Evolutionary conservation across 2,888 invertebrate species (phyloP), one percentile per base, ranked within the genome.

Genomic region (Mycalesis mineus): DNA sequence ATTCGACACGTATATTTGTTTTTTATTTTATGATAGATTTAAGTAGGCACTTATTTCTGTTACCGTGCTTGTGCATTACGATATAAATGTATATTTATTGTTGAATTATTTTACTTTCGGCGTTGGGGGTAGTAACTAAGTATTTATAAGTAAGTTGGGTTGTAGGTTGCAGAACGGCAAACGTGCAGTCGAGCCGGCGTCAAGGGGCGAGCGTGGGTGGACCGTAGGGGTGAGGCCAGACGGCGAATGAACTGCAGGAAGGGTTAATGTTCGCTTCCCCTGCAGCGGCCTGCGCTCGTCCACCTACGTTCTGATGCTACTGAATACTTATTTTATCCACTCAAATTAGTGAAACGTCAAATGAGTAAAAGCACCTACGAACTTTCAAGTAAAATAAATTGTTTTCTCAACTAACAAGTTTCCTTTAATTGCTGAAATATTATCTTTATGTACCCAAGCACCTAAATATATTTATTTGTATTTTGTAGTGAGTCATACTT

Each of bases 221-320:
- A 55, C 61, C 69, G 65, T 70, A 74, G 86, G 91, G 90, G 87
- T 91, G 91, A 86, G 91, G 90, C 91, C 89, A 91, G 91, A 91
- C 91, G 84, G 89, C 87, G 86, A 91, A 91, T 88, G 91, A 91
- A 88, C 92, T 92, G 89, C 86, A 91, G 80, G 88, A 91, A 78
- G 91, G 91, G 79, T 88, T 87, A 87, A 84, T 78, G 91, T 82
- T 74, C 88, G 89, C 89, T 84, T 84, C 88, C 88, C 88, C 88
- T 89, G 88, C 88, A 90, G 78, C 75, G 74, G 82, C 78, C 82
- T 81, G 82, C 78, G 81, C 76, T 77, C 77, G 75, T 78, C 80
- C 80, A 78, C 84, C 83, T 78, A 84, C 80, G 73, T 66, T 66
- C 66, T 73, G 53, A 70, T 70, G 69, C 69, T 67, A 74, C 68